Evolutionary conservation across 2,113 vertebrate species (phyloP).

Genomic region (Casuarius casuarius): DNA sequence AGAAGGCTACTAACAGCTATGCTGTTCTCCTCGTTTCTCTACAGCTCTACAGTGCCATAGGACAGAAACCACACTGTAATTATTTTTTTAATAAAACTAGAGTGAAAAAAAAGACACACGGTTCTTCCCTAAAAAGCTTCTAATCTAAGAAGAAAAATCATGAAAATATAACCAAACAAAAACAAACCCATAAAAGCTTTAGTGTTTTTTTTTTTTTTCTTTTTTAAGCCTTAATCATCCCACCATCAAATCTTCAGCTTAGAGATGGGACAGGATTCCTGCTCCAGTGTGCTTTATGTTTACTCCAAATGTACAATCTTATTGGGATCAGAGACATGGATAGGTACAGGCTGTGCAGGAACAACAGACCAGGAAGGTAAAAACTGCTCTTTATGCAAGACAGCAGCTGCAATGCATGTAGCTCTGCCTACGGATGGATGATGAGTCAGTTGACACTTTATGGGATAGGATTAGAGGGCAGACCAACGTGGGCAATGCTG

Average conservation of each 20-base stretch:
- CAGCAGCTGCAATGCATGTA: background rate
- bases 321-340: background rate
- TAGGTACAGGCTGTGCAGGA: background rate
- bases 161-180: background rate
- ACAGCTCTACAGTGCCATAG: background rate
- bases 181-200: background rate
- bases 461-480: background rate
- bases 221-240: background rate
- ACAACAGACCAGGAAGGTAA: background rate
- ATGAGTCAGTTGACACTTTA: background rate
- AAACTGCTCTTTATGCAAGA: background rate
- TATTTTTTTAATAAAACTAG: background rate
- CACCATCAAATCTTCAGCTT: background rate
- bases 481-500: background rate
- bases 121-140: background rate
- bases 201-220: background rate
- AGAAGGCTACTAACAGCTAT: background rate
- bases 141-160: background rate
- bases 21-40: background rate
- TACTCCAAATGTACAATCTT: background rate
- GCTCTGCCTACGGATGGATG: background rate
- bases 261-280: background rate
- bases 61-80: background rate
- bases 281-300: background rate
- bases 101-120: background rate